phyloP scores from a whole-genome alignment of 2,797 vertebrate species.

The Xenops minutus region DNA sequence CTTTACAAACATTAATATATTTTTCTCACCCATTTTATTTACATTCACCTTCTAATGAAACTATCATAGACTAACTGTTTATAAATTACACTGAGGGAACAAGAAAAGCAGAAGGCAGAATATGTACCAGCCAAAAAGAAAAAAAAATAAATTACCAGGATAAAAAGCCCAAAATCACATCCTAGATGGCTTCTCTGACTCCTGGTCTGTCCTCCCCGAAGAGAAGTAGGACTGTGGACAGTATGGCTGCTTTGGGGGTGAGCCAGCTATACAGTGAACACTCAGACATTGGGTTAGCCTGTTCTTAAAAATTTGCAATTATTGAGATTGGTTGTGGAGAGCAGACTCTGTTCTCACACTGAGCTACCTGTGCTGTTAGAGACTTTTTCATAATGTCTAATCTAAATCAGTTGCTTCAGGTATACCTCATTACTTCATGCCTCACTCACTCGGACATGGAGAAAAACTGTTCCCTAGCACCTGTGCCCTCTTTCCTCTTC shows the following conservation, averaged over 20 bases:
- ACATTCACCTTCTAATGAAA: constrained; percentile 27
- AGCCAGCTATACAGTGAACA: not conserved
- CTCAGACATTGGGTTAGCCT: not conserved
- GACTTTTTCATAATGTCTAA: not conserved
- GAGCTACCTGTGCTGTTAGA: not conserved
- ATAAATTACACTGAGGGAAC: not conserved
- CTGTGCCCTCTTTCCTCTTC: not conserved
- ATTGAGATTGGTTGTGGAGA: not conserved
- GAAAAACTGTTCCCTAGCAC: not conserved
- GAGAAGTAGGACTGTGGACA: not conserved
- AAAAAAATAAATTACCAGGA: not conserved
- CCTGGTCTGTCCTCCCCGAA: not conserved
- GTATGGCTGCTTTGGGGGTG: not conserved
- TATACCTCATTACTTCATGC: not conserved
- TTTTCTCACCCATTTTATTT: constrained; percentile 31
- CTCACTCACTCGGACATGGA: not conserved
- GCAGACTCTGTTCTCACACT: not conserved
- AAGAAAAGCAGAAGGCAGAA: not conserved
- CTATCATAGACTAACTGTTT: not conserved
- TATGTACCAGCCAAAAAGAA: not conserved
- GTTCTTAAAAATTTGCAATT: not conserved
- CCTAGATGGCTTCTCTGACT: not conserved
- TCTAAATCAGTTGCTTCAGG: not conserved
- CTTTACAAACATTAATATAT: constrained; percentile 27
- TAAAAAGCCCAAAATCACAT: not conserved